phyloP scores from a whole-genome alignment of 2,888 invertebrate genomes.

The Notodonta dromedarius region DNA sequence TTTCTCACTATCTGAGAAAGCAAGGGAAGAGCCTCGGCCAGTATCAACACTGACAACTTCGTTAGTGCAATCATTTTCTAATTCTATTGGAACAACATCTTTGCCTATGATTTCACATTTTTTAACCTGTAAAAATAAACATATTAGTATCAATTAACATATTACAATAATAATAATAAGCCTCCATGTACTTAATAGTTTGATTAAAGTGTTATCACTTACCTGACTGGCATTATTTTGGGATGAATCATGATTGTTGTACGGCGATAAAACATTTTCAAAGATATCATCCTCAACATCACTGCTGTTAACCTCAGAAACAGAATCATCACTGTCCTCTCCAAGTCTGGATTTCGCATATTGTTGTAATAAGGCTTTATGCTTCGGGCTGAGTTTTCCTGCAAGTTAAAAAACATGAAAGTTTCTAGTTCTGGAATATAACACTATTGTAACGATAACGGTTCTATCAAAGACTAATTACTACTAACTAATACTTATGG shows the following conservation, averaged over 20 bases:
- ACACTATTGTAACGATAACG: too few species aligned
- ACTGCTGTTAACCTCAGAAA: constrained; percentile 31
- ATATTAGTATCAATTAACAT: not conserved
- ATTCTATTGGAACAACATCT: constrained; percentile 14
- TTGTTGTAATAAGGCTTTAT: constrained; percentile 42
- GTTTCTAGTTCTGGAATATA: too few species aligned
- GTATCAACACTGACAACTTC: constrained; percentile 67
- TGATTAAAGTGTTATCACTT: constrained; percentile 9
- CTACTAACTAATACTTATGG: too few species aligned
- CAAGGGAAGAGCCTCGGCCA: constrained; percentile 72
- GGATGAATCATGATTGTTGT: constrained; percentile 11
- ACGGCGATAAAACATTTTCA: constrained; percentile 28
- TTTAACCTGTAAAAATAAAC: constrained; percentile 16
- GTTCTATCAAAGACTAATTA: too few species aligned
- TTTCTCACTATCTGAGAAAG: constrained; percentile 67
- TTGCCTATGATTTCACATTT: constrained; percentile 7
- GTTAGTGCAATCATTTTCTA: constrained; percentile 31
- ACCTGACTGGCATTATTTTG: constrained; percentile 19
- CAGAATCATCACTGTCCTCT: constrained; percentile 26
- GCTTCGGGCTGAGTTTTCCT: constrained; percentile 46
- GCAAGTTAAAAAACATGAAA: constrained; percentile 29
- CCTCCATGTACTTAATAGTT: not conserved
- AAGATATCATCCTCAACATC: constrained; percentile 38
- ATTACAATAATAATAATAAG: not conserved
- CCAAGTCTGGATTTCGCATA: constrained; percentile 39